Base-by-base conservation (phyloP, 2,113 vertebrate species). In the Daboia siamensis region DNA sequence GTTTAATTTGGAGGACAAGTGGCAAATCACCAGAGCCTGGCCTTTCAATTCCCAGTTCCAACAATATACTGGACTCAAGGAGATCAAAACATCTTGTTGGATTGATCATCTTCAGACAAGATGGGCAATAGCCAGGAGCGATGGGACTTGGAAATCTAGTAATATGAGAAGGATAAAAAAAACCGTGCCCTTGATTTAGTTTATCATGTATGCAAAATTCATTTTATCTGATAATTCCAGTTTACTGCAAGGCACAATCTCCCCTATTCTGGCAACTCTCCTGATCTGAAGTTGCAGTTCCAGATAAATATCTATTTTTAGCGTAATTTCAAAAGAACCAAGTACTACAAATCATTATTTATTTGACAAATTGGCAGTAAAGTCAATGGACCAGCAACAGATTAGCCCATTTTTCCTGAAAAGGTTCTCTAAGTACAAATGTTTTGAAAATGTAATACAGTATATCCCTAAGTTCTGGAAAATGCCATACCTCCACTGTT, bases 401-500 rank as follows among this genome's bases (percentile, higher is more conserved):
- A 39, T 26, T 80, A 24, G 12, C 56, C 3, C 87, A 3, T 0
- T 44, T 0, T 0, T 0, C 3, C 10, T 8, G 10, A 26, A 92
- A 33, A 33, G 87, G 10, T 1, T 92, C 23, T 91, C 13, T 55
- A 56, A 44, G 85, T n/a, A 88, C 48, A 26, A 64, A 80, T 92
- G 74, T 21, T 57, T 90, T 87, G 13, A 84, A 46, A 24, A 91
- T 20, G 48, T 4, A 26, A 90, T 29, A 4, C 0, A 0, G 7
- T 48, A 92, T 91, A 46, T n/a, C 46, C 13, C 15, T 11, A 64
- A 10, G 46, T 57, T 54, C 48, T 87, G 87, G 12, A 61, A 9
- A 39, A 85, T 10, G 8, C 10, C 96, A 93, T 95, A 98, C 98
- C 97, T 97, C 97, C 97, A 90, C 97, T 98, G 29, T 96, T 98